These are phyloP conservation scores for Micromussa lordhowensis DNA, from an alignment of 92 coral and sea anemone genomes.

Conservation along the genomic window DNA sequence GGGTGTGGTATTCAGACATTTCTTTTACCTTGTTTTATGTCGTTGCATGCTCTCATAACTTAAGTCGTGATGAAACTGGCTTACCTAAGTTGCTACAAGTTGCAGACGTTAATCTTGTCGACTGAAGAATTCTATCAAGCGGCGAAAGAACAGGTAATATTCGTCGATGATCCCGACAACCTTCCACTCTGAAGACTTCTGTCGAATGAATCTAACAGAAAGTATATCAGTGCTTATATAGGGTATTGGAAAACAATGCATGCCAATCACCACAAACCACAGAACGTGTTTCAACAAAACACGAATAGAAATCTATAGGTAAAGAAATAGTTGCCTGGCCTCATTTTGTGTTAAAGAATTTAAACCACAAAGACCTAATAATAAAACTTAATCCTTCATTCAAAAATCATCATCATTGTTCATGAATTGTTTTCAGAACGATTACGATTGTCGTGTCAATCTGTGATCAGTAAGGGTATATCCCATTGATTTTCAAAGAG, in stretches of 20 bases:
- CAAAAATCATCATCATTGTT: too few species aligned
- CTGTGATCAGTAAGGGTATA: neutral
- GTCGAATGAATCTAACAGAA: neutral
- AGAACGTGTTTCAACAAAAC: neutral
- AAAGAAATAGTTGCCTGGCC: neutral
- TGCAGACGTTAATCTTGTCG: neutral
- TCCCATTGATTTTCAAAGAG: neutral
- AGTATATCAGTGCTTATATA: neutral
- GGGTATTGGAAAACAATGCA: neutral
- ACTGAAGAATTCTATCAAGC: neutral
- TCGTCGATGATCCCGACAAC: neutral
- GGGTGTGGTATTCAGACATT: neutral
- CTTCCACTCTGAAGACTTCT: neutral
- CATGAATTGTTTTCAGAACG: neutral
- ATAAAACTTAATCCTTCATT: neutral
- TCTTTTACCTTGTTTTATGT: neutral
- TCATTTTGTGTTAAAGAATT: neutral
- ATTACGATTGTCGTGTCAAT: neutral
- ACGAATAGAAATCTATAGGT: neutral
- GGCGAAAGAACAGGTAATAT: neutral
- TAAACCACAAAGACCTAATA: neutral
- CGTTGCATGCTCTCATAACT: neutral
- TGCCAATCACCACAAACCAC: neutral
- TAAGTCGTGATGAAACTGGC: neutral
- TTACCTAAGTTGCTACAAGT: neutral